Base-by-base conservation (phyloP, 2,888 invertebrate species). In the Erebia palarica region DNA sequence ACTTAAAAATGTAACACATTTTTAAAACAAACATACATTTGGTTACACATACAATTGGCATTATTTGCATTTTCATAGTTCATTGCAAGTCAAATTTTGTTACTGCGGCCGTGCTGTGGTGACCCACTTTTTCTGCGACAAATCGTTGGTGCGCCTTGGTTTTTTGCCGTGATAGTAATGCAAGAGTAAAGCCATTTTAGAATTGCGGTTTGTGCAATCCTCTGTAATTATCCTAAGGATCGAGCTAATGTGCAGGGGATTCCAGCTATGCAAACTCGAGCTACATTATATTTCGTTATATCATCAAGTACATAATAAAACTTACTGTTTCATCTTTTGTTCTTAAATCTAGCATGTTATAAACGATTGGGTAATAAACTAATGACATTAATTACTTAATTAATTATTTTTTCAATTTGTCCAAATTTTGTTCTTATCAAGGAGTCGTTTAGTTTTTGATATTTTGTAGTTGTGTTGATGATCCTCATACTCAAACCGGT, bases 151-250 rank as follows among this genome's bases (percentile, higher is more conserved):
- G 58, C 63, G 66, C 66, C 66, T 70, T 68, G 65, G 44, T 64
- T 71, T 73, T 72, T 73, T 71, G 63, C 61, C 47, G 69, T 65
- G 42, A 68, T 59, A 61, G 18, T 68, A 71, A 71, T 69, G 74
- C 71, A 73, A 75, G 14, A 69, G 65, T 71, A 44, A 44, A 69
- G 73, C 27, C 53, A 69, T 70, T 73, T 69, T 69, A 71, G 69
- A 69, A 75, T 71, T 75, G 73, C 59, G 67, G 69, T 61, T 57
- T 69, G 60, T 53, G 71, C 69, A 68, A 72, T 72, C 60, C 55
- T 47, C 69, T 21, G 51, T 65, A 63, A 69, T 64, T 75, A 69
- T 65, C 60, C 47, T 21, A 42, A 71, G 65, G 57, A 53, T 47
- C 13, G 18, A 63, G 63, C 13, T 65, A 61, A 68, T 68, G 16